Evolutionary conservation across 2,888 invertebrate genomes (phyloP), one percentile per base, ranked within the genome.

Genomic region (Oscheius sp.): DNA sequence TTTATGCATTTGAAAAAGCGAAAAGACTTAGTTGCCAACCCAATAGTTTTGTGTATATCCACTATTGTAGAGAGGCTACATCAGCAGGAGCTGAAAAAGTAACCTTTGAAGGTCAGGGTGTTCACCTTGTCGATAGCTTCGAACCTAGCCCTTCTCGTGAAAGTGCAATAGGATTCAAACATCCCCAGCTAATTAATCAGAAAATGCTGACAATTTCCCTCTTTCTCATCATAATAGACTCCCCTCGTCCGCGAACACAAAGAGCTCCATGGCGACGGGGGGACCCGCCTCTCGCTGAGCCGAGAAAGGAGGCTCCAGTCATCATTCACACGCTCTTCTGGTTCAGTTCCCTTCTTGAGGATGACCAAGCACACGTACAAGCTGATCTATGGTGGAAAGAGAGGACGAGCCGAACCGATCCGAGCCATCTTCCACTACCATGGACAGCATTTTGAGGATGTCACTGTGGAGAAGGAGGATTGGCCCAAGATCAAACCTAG

Each of bases 331-430:
- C 42, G 42, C 29, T n/a, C 42, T 21, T 63, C 42, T 42, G 42
- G 42, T 7, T 21, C 21, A 21, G 21, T 47, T 37, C 1, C 42
- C 10, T 50, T 50, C 10, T 13, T 1, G 50, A 35, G 33, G 3
- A 72, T 72, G 72, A 29, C 62, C n/a, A 60, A 62, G 10, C 72
- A 72, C 55, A 33, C 62, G 2, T 72, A 72, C 53, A 72, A 72
- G 72, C 57, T 72, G 32, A 29, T 51, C 21, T 72, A 72, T 32
- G 47, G 48, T 11, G 33, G 42, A 1, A 63, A 51, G 21, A 21
- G 72, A 51, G 72, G 72, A 7, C n/a, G 63, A 37, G 72, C 72
- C 11, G 72, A 72, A 53, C 55, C 72, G 4, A 63, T 63, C 51
- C 72, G 72, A 32, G 21, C 48, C 7, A 62, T 72, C 2, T 62